Evolutionary conservation across 2,888 invertebrate species (phyloP).

Genomic region (Conomelus anceps): DNA sequence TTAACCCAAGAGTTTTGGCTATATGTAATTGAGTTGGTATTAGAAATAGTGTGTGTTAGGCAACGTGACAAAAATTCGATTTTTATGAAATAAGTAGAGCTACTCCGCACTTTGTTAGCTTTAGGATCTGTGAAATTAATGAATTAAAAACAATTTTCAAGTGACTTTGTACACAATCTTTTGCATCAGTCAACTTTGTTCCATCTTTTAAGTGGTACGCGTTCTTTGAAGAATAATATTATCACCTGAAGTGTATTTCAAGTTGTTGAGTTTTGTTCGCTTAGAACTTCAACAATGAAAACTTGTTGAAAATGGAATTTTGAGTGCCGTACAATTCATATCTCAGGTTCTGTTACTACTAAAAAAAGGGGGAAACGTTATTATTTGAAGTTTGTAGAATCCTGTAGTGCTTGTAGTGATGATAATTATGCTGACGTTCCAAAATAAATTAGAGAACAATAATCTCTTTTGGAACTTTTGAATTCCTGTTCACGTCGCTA

Average conservation of each 20-base stretch:
- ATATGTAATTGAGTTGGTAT: too few species aligned
- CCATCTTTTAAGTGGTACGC: too few species aligned
- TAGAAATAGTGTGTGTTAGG: too few species aligned
- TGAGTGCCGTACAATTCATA: neutral
- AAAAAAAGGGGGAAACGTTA: neutral
- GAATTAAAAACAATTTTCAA: neutral
- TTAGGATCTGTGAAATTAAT: neutral
- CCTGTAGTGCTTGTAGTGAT: neutral
- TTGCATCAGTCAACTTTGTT: neutral
- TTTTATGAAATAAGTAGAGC: neutral
- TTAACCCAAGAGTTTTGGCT: too few species aligned
- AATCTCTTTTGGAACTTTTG: neutral
- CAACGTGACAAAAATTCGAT: neutral
- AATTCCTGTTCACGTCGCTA: neutral
- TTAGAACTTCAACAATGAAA: neutral
- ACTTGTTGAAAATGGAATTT: neutral
- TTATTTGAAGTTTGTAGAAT: neutral
- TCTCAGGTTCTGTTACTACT: neutral
- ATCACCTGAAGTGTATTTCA: neutral
- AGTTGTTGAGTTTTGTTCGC: neutral
- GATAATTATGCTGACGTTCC: neutral
- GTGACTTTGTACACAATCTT: neutral
- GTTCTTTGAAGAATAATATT: neutral
- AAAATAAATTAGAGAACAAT: neutral
- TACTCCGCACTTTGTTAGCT: neutral